phyloP scores from a whole-genome alignment of 2,113 vertebrate species.

The Mohoua ochrocephala region DNA sequence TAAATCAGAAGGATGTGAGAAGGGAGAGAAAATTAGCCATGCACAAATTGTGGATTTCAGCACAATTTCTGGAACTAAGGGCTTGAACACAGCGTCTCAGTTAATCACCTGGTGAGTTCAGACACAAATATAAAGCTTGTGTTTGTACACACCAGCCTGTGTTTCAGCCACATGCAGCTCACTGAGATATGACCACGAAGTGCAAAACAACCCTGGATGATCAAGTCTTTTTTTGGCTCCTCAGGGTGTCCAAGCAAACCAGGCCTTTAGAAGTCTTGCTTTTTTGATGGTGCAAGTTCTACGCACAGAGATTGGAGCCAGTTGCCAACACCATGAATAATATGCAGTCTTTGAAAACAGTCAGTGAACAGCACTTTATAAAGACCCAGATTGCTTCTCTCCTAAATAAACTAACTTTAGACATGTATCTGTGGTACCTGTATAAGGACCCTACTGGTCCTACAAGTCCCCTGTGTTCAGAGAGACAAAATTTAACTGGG shows the following conservation, averaged over 20 bases:
- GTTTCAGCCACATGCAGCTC: not conserved
- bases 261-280: not conserved
- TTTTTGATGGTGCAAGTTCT: not conserved
- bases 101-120: not conserved
- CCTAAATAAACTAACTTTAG: not conserved
- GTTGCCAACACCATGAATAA: not conserved
- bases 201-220: not conserved
- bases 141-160: not conserved
- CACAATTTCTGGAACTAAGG: not conserved
- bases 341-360: not conserved
- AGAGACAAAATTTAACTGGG: not conserved
- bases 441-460: not conserved
- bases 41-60: not conserved
- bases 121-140: not conserved
- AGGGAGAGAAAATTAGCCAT: not conserved
- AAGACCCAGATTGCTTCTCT: not conserved
- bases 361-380: too few relatives aligned
- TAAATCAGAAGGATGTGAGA: conserved; percentile 40
- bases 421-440: not conserved
- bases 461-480: not conserved
- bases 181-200: not conserved
- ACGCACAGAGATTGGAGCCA: not conserved
- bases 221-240: not conserved
- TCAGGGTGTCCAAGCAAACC: not conserved
- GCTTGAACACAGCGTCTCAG: not conserved